Evolutionary conservation across 1,140 invertebrate species (phyloP), one percentile per base, ranked within the genome.

Genomic region (Hermetia illucens): DNA sequence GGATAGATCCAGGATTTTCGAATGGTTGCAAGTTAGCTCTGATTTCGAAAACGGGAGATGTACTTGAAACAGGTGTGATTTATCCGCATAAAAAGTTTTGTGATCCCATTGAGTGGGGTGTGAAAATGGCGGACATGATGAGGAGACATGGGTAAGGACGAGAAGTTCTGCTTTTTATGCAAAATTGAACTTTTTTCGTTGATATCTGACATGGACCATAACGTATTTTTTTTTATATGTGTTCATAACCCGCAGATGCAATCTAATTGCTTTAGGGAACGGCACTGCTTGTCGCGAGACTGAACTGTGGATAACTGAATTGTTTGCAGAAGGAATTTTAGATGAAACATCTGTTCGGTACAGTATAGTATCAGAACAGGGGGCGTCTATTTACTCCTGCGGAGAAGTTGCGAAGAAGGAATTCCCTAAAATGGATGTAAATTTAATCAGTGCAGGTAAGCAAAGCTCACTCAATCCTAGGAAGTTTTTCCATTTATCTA

Each of bases 371-470:
- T 79, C 80, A 47, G 90, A 95, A 62, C 71, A 76, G 52, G 90
- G 89, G 0, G 85, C 85, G 1, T 91, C 87, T 3, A 81, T 92
- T 49, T 95, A 94, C 53, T 92, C 87, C 19, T 81, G 85, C 38
- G 82, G 84, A 41, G 62, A 74, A 32, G 76, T 83, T 56, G 90
- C 89, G 0, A 69, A 76, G 46, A 74, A 81, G 53, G 90, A 95
- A 58, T 80, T 92, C 53, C 81, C 84, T 2, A 61, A 76, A 32
- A 64, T 92, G 56, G 87, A 92, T 55, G 71, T 71, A 8, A 83
- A 80, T 61, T 62, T 84, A 18, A 75, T 86, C 50, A 85, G 84
- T 49, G 84, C 85, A 47, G 70, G 75, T 78, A 49, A 45, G 47
- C 12, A 34, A 20, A 33, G 15, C 19, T 20, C 34, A 19, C 29